These are phyloP conservation scores for Trachurus trachurus DNA, from an alignment of 2,797 vertebrate genomes.

Conservation along the genomic window DNA sequence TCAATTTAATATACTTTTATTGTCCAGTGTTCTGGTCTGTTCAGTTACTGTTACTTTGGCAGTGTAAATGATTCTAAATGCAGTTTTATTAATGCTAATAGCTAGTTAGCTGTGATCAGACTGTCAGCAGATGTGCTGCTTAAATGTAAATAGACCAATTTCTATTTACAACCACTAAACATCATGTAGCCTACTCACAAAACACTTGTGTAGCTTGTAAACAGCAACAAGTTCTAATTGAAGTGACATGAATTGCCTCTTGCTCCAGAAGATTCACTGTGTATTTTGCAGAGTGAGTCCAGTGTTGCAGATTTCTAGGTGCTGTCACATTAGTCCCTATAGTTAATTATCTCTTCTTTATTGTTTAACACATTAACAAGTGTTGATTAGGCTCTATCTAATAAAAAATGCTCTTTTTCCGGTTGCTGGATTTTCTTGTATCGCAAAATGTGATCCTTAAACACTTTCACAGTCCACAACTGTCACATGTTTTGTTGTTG, in stretches of 20 bases:
- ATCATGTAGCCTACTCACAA: not conserved
- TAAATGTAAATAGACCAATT: conserved; percentile 8
- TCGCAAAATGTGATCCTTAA: not conserved
- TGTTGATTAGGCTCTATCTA: too few species aligned
- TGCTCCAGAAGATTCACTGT: not conserved
- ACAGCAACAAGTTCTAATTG: conserved; percentile 13
- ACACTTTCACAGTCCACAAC: conserved; percentile 1
- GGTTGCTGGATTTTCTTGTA: too few species aligned
- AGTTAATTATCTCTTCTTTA: too few species aligned
- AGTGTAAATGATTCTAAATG: not conserved
- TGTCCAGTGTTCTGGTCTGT: too few species aligned
- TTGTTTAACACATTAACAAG: too few species aligned
- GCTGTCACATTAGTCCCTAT: too few species aligned
- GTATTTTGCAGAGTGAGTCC: not conserved
- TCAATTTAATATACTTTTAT: too few species aligned
- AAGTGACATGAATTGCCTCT: conserved; percentile 13
- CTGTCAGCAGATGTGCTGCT: not conserved
- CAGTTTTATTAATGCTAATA: too few species aligned
- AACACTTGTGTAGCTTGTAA: conserved; percentile 9
- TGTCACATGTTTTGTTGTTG: not conserved
- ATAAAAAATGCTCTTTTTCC: too few species aligned
- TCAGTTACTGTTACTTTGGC: too few species aligned
- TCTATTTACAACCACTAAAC: too few species aligned
- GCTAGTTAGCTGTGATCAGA: conserved; percentile 14
- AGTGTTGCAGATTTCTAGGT: not conserved